Percentiles rank a stretch among this genome's conserved stretches.
Conservation (phyloP, 2,113 vertebrate species). For the Callopanchax toddi region DNA sequence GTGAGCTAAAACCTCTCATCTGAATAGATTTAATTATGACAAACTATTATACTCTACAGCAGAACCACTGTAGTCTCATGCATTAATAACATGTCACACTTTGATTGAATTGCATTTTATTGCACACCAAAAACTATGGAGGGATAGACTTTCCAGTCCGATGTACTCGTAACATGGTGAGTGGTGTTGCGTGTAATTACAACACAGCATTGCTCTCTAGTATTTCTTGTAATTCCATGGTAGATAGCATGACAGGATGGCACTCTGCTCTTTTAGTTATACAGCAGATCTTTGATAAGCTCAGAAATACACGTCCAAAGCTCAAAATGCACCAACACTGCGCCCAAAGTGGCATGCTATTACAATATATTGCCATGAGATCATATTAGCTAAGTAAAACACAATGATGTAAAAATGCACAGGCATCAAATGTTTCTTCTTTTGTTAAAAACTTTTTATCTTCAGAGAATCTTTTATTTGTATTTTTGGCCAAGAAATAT, state of each 20-base stretch:
- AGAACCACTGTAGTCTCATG: not conserved
- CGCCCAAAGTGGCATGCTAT: not conserved
- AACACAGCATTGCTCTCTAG: not conserved
- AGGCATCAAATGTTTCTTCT: too few species aligned
- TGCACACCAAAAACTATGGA: not conserved
- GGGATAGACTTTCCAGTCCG: not conserved
- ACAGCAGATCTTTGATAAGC: not conserved
- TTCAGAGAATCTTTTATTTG: not conserved
- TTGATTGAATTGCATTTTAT: not conserved
- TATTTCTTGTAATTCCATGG: not conserved
- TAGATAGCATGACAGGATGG: not conserved
- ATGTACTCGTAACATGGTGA: not conserved
- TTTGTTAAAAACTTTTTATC: not conserved
- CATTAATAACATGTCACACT: not conserved
- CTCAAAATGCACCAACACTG: not conserved
- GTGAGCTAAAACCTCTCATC: not conserved
- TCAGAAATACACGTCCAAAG: not conserved
- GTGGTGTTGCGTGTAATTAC: not conserved
- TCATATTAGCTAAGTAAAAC: not conserved
- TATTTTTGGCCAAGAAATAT: not conserved
- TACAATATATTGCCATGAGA: not conserved
- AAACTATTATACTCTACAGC: not conserved
- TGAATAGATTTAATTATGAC: not conserved
- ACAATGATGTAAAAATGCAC: not conserved
- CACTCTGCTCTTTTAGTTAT: not conserved